These are phyloP conservation scores for Zaprionus nigranus DNA, from an alignment of 1,140 invertebrate genomes.

Conservation along the genomic window DNA sequence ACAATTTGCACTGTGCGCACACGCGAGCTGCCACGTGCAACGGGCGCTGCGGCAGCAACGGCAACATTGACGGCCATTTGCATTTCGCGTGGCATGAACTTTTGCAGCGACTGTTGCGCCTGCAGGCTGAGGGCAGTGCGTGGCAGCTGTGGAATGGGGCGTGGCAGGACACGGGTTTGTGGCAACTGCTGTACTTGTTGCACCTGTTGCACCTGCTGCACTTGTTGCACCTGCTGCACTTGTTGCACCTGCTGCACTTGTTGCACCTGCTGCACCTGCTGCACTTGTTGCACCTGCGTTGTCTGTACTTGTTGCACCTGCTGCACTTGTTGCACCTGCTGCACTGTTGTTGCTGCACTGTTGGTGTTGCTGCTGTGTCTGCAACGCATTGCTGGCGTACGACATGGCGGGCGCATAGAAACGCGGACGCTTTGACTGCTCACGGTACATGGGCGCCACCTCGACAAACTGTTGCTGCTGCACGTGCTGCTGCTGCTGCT, in stretches of 20 bases:
- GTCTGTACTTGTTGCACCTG: constrained; percentile 22
- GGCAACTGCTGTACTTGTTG: constrained; percentile 10
- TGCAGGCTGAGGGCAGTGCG: constrained; percentile 38
- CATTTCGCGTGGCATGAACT: constrained; percentile 76
- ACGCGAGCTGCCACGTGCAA: constrained; percentile 52
- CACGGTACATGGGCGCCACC: constrained; percentile 74
- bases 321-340: constrained; percentile 43
- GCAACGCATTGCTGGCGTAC: constrained; percentile 47
- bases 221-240: constrained; percentile 32
- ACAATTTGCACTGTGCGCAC: constrained; percentile 77
- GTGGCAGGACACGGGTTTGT: not conserved
- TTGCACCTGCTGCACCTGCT: not conserved
- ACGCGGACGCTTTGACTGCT: constrained; percentile 66
- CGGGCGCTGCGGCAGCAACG: constrained; percentile 47
- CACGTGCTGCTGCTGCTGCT: constrained; percentile 28
- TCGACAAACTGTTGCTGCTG: constrained; percentile 50
- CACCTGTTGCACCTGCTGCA: constrained; percentile 29
- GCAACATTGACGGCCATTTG: constrained; percentile 75
- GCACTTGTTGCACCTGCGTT: not conserved
- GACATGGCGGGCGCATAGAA: constrained; percentile 75
- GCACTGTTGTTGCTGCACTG: constrained; percentile 21
- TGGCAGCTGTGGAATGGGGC: not conserved
- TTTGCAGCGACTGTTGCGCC: constrained; percentile 70
- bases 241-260: constrained; percentile 22
- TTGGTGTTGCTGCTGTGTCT: constrained; percentile 39